Evolutionary conservation across 2,113 vertebrate species (phyloP).

Genomic region (Larimichthys crocea): DNA sequence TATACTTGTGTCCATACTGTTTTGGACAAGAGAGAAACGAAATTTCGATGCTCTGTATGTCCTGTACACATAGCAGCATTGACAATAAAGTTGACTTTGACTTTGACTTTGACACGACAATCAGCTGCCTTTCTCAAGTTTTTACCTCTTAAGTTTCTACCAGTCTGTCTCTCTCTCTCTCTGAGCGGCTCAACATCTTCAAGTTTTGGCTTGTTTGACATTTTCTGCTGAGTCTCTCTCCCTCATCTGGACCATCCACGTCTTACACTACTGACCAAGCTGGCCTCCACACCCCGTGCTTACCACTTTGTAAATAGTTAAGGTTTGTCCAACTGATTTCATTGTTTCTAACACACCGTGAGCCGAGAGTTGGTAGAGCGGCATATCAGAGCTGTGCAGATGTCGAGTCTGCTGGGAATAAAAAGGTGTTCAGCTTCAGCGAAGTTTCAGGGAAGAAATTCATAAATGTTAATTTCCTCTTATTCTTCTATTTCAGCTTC

Average conservation of each 20-base stretch:
- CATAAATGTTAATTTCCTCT: background rate
- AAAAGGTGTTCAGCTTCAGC: background rate
- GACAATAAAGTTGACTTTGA: no score
- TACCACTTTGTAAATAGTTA: background rate
- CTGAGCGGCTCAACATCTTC: background rate
- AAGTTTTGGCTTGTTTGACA: background rate
- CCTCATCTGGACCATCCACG: background rate
- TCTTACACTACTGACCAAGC: background rate
- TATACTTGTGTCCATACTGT: no score
- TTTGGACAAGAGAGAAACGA: no score
- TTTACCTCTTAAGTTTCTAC: background rate
- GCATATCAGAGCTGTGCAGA: constrained; percentile 6
- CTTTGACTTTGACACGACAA: no score
- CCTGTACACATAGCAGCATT: no score
- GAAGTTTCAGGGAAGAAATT: background rate
- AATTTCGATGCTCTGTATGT: no score
- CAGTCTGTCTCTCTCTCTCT: no score
- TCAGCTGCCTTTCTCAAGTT: no score
- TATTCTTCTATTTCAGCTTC: constrained; percentile 86
- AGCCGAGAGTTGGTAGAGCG: background rate
- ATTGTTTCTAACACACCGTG: background rate
- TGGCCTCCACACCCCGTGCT: background rate
- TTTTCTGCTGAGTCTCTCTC: background rate
- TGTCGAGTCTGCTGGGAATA: background rate
- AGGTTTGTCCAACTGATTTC: background rate